Evolutionary conservation across 2,888 invertebrate genomes (phyloP), one percentile per base, ranked within the genome.

Genomic region (Malacosoma neustria): DNA sequence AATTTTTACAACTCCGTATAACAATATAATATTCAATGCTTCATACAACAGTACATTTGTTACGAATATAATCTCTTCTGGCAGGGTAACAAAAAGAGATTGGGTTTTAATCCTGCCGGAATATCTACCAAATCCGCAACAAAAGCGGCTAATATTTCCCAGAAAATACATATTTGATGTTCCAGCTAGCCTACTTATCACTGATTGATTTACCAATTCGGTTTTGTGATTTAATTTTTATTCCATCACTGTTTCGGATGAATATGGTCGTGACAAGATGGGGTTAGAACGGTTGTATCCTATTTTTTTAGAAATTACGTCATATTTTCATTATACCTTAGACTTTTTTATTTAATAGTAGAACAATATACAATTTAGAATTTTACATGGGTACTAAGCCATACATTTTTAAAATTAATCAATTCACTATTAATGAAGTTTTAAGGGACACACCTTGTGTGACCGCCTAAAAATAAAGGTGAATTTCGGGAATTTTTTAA

Each of bases 51-150:
- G 29, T 46, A 51, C 56, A 54, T 56, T 56, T 46, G 53, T 56
- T 48, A 59, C 51, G 51, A 54, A 59, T 51, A 61, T 60, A 62
- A 67, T 68, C 61, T 66, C 57, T 65, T 67, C 59, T 62, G 65
- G 62, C 58, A 61, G 51, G 57, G 58, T 58, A 65, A 67, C 71
- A 67, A 69, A 69, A 72, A 67, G 64, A 70, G 67, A 69, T 72
- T 68, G 61, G 55, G 57, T 58, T 65, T 66, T 71, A 72, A 72
- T 72, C 68, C 69, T 59, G 52, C 51, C 54, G 51, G 55, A 66
- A 62, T 69, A 66, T 71, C 64, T 56, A 54, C 54, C 49, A 57
- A 54, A 61, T 57, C 54, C 52, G 49, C 49, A 54, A 59, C 57
- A 58, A 58, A 55, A 45, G 52, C 50, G 48, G 50, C 50, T 57